Base-by-base conservation (phyloP, 2,888 invertebrate species). In the Ormyrus nitidulus region DNA sequence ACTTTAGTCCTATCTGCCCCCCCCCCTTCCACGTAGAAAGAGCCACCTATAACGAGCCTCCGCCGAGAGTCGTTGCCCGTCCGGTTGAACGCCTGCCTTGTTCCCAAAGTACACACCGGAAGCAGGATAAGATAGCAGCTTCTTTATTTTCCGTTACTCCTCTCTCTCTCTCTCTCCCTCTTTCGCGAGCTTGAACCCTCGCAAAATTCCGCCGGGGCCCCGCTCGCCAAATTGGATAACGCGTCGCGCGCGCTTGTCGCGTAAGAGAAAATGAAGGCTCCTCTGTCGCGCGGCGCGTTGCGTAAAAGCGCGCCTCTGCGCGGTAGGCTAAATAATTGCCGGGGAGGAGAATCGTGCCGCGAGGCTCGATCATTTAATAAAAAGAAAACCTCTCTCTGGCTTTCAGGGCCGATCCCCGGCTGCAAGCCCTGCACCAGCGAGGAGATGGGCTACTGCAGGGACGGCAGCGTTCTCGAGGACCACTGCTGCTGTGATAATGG, bases 371-470 rank as follows among this genome's bases (percentile, higher is more conserved):
- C 11, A 0, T 64, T 64, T 19, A 19, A 19, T 19, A 19, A 19
- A 19, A 19, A 19, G 44, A 2, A 48, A 48, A 9, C 11, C 51
- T 48, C n/a, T 69, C 19, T 62, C 70, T 81, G 10, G 83, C 83
- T 85, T 83, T 51, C 87, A 92, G 89, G 89, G 66, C 87, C 90
- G 66, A 91, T 91, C 58, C 91, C 92, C 9, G 94, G 94, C 64
- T 95, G 95, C 91, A 94, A 94, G 85, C 85, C 90, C 81, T 95
- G 95, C 89, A 93, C 92, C 77, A 89, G 88, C 81, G 91, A 92
- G 73, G 94, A 95, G 90, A 91, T 92, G 86, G 92, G 91, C 85
- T 95, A 95, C 90, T 95, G 94, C 90, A 91, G 91, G 85, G 92
- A 93, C 82, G 91, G 91, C 46, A 92, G 93, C 86, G 92, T 94